Evolutionary conservation across 2,113 vertebrate genomes (phyloP).

Genomic region (cattle (Bos taurus)): ARS-UCD2.0 NC_037339.1:72927001-72927500

Average conservation of each 20-base stretch:
- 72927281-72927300: background rate
- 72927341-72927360: background rate
- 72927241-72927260: background rate
- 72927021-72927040: background rate
- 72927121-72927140: background rate
- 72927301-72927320: background rate
- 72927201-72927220: background rate
- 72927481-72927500: background rate
- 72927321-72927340: background rate
- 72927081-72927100: background rate
- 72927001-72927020: background rate
- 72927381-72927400: background rate
- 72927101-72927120: background rate
- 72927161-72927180: background rate
- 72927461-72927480: background rate
- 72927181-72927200: too few species aligned
- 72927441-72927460: background rate
- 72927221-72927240: background rate
- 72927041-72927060: background rate
- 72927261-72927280: background rate
- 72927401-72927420: background rate
- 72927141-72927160: background rate
- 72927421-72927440: background rate
- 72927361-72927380: background rate
- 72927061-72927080: background rate